Conservation (phyloP, 2,797 vertebrate genomes). For the Xerus rutilus region DNA sequence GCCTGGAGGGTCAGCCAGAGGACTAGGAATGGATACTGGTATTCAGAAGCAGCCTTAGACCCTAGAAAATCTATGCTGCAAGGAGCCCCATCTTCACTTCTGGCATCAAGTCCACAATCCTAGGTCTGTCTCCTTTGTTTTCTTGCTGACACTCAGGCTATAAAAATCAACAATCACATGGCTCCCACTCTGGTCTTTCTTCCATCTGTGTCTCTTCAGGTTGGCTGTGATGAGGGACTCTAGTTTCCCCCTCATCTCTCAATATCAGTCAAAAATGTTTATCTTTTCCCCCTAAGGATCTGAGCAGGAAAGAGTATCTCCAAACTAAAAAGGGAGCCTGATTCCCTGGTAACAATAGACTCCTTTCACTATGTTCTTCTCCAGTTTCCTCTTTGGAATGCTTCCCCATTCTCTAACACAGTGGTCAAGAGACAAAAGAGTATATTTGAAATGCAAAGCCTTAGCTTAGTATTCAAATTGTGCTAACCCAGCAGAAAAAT, state of each 20-base stretch:
- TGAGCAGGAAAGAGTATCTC: conserved; percentile 49
- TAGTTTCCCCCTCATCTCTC: not conserved
- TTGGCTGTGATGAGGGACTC: conserved; percentile 2
- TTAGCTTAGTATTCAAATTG: conserved; percentile 48
- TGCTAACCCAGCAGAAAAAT: conserved; percentile 40
- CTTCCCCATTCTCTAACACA: conserved; percentile 31
- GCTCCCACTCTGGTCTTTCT: not conserved
- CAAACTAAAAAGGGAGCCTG: conserved; percentile 13
- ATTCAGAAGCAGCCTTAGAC: not conserved
- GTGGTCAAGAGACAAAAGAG: conserved; percentile 59
- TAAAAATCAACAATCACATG: not conserved
- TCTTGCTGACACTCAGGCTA: not conserved
- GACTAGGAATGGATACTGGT: not conserved
- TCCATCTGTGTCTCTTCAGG: not conserved
- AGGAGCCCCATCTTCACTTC: not conserved
- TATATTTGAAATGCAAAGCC: conserved; percentile 56
- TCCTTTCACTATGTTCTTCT: conserved; percentile 50
- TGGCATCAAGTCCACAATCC: not conserved
- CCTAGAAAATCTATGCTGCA: not conserved
- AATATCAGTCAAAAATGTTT: conserved; percentile 39
- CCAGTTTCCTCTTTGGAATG: conserved; percentile 43
- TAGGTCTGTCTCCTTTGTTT: not conserved
- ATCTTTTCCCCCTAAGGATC: not conserved
- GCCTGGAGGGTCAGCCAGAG: not conserved
- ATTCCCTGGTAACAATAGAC: conserved; percentile 17